Evolutionary conservation across 1,140 invertebrate species (phyloP).

Genomic region (Pomacea maculata): DNA sequence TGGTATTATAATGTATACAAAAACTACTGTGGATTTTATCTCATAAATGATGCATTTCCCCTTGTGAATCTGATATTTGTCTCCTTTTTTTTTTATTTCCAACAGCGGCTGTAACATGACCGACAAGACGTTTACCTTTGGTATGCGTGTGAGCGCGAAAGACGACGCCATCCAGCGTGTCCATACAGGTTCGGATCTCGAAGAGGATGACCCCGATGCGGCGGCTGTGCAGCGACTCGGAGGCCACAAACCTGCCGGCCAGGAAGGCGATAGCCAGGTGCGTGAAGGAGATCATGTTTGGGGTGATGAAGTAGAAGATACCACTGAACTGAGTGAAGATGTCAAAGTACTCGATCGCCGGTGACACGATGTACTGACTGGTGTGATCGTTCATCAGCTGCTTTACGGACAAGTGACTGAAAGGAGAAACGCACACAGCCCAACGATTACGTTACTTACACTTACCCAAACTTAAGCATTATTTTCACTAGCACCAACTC

Average conservation of each 20-base stretch:
- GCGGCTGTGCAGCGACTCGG: constrained; percentile 47
- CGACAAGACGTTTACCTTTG: constrained; percentile 16
- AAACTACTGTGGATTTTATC: no score
- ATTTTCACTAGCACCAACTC: no score
- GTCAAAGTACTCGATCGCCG: constrained; percentile 57
- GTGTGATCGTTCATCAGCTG: constrained; percentile 59
- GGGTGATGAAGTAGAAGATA: constrained; percentile 58
- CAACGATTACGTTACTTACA: no score
- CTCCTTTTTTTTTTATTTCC: no score
- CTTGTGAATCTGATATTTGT: no score
- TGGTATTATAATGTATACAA: no score
- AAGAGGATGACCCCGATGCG: constrained; percentile 56
- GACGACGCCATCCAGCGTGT: constrained; percentile 60
- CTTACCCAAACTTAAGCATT: no score
- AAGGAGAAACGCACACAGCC: neutral
- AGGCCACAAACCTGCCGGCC: constrained; percentile 54
- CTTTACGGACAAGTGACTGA: constrained; percentile 53
- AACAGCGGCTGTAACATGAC: no score
- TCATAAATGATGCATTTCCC: no score
- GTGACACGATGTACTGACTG: constrained; percentile 55
- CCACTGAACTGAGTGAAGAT: constrained; percentile 54
- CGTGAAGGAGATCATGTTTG: constrained; percentile 58
- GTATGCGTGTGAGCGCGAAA: constrained; percentile 48
- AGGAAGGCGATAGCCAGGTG: constrained; percentile 54
- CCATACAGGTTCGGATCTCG: constrained; percentile 56